These are phyloP conservation scores for Eriocheir sinensis DNA, from an alignment of 1,140 invertebrate species.

Conservation along the genomic window DNA sequence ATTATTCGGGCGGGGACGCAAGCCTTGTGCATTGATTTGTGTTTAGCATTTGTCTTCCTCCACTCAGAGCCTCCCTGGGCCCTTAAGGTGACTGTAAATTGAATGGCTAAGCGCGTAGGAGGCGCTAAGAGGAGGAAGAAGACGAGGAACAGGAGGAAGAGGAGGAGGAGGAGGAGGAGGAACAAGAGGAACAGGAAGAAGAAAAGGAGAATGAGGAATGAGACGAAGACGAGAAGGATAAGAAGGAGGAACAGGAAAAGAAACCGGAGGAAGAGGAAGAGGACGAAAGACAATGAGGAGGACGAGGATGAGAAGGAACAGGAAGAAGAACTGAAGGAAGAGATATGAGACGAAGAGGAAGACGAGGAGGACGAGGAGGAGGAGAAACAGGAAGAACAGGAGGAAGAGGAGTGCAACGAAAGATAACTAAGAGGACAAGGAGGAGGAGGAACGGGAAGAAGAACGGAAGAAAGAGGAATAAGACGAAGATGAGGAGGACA, in stretches of 20 bases:
- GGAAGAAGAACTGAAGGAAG: too few species aligned
- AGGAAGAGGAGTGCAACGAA: too few species aligned
- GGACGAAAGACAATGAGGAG: too few species aligned
- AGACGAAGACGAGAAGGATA: neutral
- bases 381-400: too few species aligned
- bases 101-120: neutral
- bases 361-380: too few species aligned
- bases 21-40: conserved; percentile 3
- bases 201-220: neutral
- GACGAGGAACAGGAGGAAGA: neutral
- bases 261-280: neutral
- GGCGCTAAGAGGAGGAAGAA: neutral
- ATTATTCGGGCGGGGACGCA: neutral
- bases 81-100: conserved; percentile 24
- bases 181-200: neutral
- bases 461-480: too few species aligned
- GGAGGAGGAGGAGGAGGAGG: neutral
- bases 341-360: too few species aligned
- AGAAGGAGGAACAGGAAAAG: neutral
- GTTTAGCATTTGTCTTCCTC: neutral
- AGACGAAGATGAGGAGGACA: too few species aligned
- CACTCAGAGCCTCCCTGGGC: neutral
- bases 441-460: too few species aligned
- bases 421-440: too few species aligned
- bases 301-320: too few species aligned